phyloP scores from a whole-genome alignment of 1,140 invertebrate genomes.

The Bicyclus anynana region DNA sequence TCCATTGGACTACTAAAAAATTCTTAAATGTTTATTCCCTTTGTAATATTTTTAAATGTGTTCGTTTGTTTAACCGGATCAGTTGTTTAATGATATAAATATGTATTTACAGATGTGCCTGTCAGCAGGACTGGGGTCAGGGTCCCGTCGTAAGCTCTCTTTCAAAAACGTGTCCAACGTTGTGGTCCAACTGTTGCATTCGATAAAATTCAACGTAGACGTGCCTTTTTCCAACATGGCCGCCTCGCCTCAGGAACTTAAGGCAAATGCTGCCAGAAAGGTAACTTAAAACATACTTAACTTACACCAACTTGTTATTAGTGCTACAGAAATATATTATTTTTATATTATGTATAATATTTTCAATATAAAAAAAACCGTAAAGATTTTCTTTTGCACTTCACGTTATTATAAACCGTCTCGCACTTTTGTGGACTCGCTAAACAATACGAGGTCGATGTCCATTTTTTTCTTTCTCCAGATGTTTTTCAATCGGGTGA shows the following conservation, averaged over 20 bases:
- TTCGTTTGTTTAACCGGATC: too few relatives aligned
- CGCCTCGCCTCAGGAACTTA: conserved; percentile 80
- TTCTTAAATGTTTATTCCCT: too few relatives aligned
- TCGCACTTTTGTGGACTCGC: conserved; percentile 44
- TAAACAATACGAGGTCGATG: conserved; percentile 47
- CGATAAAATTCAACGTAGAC: conserved; percentile 94
- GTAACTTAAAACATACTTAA: conserved; percentile 52
- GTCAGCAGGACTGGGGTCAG: conserved; percentile 80
- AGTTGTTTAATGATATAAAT: background rate
- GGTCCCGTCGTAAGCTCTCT: conserved; percentile 87
- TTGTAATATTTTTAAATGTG: too few relatives aligned
- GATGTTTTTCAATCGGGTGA: conserved; percentile 51
- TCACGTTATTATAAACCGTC: conserved; percentile 18
- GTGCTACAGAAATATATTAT: background rate
- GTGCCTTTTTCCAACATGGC: conserved; percentile 95
- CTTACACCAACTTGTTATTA: background rate
- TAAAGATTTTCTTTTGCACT: conserved; percentile 35
- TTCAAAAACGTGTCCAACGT: conserved; percentile 96
- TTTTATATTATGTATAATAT: conserved; percentile 7
- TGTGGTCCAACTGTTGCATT: conserved; percentile 92
- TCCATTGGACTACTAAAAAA: too few relatives aligned
- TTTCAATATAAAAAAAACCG: background rate
- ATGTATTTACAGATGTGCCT: conserved; percentile 68
- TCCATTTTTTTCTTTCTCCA: conserved; percentile 51
- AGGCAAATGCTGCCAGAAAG: conserved; percentile 81